A percentile compares a stretch with the other conserved stretches of the same genome.
phyloP scores from a whole-genome alignment of 2,888 invertebrate genomes.

The Hemaris fuciformis region DNA sequence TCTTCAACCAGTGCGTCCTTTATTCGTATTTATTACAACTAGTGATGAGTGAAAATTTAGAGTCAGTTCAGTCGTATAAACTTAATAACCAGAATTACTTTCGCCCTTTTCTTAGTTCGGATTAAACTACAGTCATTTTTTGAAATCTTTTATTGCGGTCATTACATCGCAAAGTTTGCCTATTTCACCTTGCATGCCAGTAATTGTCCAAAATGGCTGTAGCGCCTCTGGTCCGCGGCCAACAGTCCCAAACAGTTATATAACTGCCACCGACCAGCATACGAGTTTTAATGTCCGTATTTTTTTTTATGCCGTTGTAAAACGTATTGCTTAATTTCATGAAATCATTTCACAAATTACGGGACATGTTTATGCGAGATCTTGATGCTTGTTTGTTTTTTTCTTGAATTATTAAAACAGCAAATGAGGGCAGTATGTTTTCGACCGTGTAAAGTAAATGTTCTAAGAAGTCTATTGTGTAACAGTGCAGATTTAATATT shows the following conservation, averaged over 20 bases:
- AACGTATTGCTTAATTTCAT: background rate
- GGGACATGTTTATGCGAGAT: background rate
- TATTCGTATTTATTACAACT: no score
- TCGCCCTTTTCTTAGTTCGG: no score
- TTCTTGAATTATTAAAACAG: background rate
- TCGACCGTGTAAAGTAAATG: no score
- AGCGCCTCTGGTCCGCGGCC: background rate
- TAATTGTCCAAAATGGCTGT: background rate
- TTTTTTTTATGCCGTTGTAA: background rate
- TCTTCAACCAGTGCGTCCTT: no score
- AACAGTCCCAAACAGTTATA: background rate
- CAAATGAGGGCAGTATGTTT: background rate
- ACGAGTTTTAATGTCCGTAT: background rate
- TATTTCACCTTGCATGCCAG: background rate
- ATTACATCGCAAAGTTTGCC: no score
- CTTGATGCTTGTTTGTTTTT: background rate
- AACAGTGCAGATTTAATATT: no score
- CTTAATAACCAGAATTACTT: no score
- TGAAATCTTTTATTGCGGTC: no score
- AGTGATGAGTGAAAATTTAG: no score
- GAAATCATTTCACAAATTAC: background rate
- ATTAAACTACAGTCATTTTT: no score
- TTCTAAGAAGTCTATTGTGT: no score
- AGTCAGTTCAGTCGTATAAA: no score
- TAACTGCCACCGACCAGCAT: background rate